Base-by-base conservation (phyloP, 23 tunicate genomes). In the Halocynthia roretzi region DNA sequence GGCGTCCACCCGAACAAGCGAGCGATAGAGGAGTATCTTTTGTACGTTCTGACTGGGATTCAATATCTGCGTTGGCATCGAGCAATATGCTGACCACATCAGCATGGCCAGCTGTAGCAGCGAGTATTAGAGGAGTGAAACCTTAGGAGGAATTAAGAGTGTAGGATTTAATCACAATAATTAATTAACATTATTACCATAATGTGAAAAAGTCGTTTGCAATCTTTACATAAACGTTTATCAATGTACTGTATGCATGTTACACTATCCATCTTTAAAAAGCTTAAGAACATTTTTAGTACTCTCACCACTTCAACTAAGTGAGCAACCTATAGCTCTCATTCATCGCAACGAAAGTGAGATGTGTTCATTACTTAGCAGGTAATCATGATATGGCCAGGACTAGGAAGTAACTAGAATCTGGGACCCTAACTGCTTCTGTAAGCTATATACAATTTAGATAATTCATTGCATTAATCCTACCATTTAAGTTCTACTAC, bases 21-120 rank as follows among this genome's bases (percentile, higher is more conserved):
- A 96, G 86, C 7, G 99, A 96, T 62, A 96, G 66, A 6, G 99
- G 96, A 51, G 99, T 96, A 78, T 96, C 99, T 72, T 96, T 96
- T 6, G 99, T 96, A 40, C 99, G 82, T 11, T 90, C 96, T 20
- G 88, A 85, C 53, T 92, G 97, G 50, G 99, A 96, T 63, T 96
- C 99, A 74, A 96, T 85, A 60, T 96, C 96, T 17, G 97, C 93
- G 51, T 82, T 79, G 21, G 93, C 86, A 10, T 90, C 96, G n/a
- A 90, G 82, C 55, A 96, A 71, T 7, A 74, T 76, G 11, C 61
- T 19, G 12, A 87, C 96, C 49, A 90, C 96, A 7, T 71, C 86
- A 12, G 76, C 87, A 61, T 90, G 96, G 22, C 99, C 99, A 7
- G 93, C 99, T 5, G 99, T 96, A 8, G 99, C 96, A 22, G 99